phyloP scores from a whole-genome alignment of 2,113 vertebrate species.

The Chinchilla lanigera region DNA sequence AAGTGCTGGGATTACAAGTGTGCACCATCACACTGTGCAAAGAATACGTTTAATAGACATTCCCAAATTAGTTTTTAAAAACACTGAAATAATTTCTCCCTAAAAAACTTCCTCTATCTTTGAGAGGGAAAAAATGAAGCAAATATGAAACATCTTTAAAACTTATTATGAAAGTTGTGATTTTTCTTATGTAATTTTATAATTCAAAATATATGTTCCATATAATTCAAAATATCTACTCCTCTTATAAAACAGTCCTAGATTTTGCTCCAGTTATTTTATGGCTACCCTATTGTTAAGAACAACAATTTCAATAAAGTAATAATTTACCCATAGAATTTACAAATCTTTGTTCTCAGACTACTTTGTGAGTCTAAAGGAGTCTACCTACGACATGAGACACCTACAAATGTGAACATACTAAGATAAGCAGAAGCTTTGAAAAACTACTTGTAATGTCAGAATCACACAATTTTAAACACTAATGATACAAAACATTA shows the following conservation, averaged over 20 bases:
- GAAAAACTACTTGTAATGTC: slow-evolving; percentile 21
- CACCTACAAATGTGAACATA: slow-evolving; percentile 43
- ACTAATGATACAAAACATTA: slow-evolving; percentile 57
- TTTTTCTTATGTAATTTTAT: slow-evolving; percentile 50
- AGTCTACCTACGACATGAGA: not conserved
- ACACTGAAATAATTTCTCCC: slow-evolving; percentile 38
- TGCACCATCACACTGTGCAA: not conserved
- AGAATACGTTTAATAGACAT: slow-evolving; percentile 4
- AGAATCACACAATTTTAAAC: not conserved
- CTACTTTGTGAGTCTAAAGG: not conserved
- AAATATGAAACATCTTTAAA: slow-evolving; percentile 59
- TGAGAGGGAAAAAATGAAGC: not conserved
- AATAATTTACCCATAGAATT: slow-evolving; percentile 41
- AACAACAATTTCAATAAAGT: slow-evolving; percentile 48
- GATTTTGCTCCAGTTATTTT: slow-evolving; percentile 34
- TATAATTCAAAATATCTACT: not conserved
- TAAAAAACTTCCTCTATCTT: slow-evolving; percentile 63
- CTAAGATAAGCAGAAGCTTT: slow-evolving; percentile 18
- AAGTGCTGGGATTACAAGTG: no score
- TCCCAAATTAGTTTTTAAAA: slow-evolving; percentile 63
- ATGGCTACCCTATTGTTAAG: slow-evolving; percentile 29
- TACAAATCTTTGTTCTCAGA: slow-evolving; percentile 19
- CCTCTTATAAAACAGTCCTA: not conserved
- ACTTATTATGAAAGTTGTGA: slow-evolving; percentile 8
- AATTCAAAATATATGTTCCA: slow-evolving; percentile 47